phyloP scores from a whole-genome alignment of 1,140 invertebrate genomes.

The Cydia fagiglandana region DNA sequence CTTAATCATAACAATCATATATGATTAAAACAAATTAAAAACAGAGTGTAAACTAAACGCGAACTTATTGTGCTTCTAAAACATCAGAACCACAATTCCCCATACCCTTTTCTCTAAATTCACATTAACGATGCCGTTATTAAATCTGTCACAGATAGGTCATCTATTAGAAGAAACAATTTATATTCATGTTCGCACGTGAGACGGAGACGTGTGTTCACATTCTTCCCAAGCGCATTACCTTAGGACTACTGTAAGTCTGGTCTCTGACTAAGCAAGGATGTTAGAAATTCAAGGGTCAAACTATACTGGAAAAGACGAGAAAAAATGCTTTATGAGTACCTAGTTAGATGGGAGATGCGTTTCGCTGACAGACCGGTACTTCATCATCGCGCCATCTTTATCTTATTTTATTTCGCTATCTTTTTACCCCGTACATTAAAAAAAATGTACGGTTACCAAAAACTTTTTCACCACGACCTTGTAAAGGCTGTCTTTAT shows the following conservation, averaged over 20 bases:
- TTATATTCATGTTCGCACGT: slow-evolving; percentile 8
- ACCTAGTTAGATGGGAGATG: neutral
- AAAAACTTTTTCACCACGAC: too few relatives aligned
- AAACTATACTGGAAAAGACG: neutral
- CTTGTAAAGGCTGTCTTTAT: too few relatives aligned
- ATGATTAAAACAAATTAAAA: too few relatives aligned
- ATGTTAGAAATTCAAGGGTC: neutral
- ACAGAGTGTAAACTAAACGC: too few relatives aligned
- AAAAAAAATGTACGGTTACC: neutral
- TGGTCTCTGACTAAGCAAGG: neutral
- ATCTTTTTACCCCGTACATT: slow-evolving; percentile 3
- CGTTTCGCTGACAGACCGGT: neutral
- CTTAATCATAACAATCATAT: too few relatives aligned
- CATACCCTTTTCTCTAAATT: neutral
- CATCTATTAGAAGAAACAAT: slow-evolving; percentile 6
- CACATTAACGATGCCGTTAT: neutral
- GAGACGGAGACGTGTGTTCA: neutral
- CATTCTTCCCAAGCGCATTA: neutral
- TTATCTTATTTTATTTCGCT: slow-evolving; percentile 36
- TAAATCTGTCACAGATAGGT: neutral
- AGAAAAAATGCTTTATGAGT: neutral
- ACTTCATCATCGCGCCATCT: slow-evolving; percentile 32
- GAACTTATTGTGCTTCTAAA: too few relatives aligned
- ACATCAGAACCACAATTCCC: too few relatives aligned
- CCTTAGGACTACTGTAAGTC: neutral